These are phyloP conservation scores for Oreochromis grahami DNA, from an alignment of 2,797 vertebrate species.

Conservation along the genomic window DNA sequence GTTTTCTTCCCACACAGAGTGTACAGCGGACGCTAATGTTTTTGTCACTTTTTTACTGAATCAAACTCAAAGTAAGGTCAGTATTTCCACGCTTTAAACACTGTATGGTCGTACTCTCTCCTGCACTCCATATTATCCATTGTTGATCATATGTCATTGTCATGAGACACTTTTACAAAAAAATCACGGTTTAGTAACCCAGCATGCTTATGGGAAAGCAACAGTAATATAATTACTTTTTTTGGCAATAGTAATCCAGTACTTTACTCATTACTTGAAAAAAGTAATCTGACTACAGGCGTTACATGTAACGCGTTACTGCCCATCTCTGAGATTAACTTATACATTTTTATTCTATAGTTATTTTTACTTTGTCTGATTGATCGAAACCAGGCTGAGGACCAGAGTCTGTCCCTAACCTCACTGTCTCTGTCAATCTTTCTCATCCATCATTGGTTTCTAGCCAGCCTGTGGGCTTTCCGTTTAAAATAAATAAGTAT, in stretches of 20 bases:
- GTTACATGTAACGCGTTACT: fast-evolving
- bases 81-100: not conserved
- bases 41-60: not conserved
- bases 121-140: not conserved
- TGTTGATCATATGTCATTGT: not conserved
- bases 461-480: constrained; percentile 11
- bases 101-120: not conserved
- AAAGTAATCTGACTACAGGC: not conserved
- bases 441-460: constrained; percentile 16
- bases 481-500: constrained; percentile 37
- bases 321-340: not conserved
- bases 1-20: not conserved
- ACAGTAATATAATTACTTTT: not conserved
- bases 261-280: not conserved
- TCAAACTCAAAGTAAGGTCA: not conserved
- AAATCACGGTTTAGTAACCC: not conserved
- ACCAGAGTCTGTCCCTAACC: not conserved
- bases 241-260: not conserved
- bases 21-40: fast-evolving
- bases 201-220: not conserved
- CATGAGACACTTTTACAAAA: not conserved
- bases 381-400: not conserved
- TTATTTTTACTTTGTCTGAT: not conserved
- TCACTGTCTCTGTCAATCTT: not conserved
- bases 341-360: not conserved